Evolutionary conservation across 2,797 vertebrate species (phyloP).

Genomic region (Limnodromus scolopaceus): DNA sequence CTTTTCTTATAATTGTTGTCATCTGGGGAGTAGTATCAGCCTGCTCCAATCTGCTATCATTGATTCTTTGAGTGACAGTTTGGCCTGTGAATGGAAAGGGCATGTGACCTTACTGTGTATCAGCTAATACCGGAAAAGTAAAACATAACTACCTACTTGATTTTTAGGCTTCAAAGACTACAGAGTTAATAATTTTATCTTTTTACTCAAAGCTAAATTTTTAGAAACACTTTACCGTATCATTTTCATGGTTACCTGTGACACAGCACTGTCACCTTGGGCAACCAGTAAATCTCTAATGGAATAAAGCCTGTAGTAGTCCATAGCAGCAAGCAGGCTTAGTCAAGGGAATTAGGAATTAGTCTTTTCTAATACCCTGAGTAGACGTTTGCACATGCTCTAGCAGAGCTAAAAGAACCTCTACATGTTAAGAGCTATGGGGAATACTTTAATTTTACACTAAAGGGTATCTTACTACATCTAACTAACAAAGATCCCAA

Average conservation of each 20-base stretch:
- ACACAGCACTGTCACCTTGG: slow-evolving; percentile 59
- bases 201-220: background rate
- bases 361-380: slow-evolving; percentile 65
- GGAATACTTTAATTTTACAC: slow-evolving; percentile 7
- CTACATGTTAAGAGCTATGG: slow-evolving; percentile 10
- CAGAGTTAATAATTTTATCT: background rate
- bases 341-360: slow-evolving; percentile 74
- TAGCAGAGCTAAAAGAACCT: slow-evolving; percentile 46
- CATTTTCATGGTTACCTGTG: slow-evolving; percentile 17
- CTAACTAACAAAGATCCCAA: background rate
- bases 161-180: background rate
- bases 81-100: background rate
- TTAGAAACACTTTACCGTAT: background rate
- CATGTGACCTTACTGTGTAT: background rate
- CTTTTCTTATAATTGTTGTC: background rate
- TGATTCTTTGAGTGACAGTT: background rate
- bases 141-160: background rate
- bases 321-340: slow-evolving; percentile 69
- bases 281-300: slow-evolving; percentile 54
- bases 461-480: background rate
- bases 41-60: background rate
- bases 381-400: slow-evolving; percentile 17
- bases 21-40: background rate
- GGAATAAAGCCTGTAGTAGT: slow-evolving; percentile 56
- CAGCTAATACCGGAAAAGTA: background rate